phyloP scores from a whole-genome alignment of 2,797 vertebrate genomes.

The Rhinichthys osculus region DNA sequence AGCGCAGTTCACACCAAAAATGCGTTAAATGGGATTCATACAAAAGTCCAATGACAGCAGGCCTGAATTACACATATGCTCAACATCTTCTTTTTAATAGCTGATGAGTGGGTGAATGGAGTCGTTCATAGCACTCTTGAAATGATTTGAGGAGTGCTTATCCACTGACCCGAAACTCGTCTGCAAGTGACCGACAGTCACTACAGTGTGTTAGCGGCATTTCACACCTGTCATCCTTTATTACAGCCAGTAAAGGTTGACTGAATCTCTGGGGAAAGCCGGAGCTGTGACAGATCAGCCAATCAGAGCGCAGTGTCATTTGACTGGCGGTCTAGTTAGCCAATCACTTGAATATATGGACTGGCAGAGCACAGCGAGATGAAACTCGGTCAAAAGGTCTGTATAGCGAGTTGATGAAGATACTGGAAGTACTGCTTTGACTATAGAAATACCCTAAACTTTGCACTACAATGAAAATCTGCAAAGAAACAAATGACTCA shows the following conservation, averaged over 20 bases:
- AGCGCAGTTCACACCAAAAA: background rate
- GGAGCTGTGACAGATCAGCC: background rate
- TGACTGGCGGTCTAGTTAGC: conserved; percentile 8
- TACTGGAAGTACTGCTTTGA: background rate
- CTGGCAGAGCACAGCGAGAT: background rate
- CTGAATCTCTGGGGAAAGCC: background rate
- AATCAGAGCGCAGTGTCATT: background rate
- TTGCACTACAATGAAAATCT: background rate
- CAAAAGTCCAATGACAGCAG: background rate
- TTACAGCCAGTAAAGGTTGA: conserved; percentile 40
- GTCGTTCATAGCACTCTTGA: conserved; percentile 14
- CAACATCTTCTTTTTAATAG: background rate
- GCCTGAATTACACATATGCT: conserved; percentile 11
- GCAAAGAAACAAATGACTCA: background rate
- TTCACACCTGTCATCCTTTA: conserved; percentile 56
- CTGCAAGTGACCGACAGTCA: conserved; percentile 43
- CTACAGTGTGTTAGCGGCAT: conserved; percentile 40
- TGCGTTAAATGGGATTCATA: background rate
- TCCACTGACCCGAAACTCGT: conserved; percentile 32
- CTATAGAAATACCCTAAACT: background rate
- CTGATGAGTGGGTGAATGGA: conserved; percentile 12
- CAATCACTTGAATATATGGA: background rate
- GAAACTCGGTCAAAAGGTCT: background rate
- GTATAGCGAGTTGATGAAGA: background rate
- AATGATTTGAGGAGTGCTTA: conserved; percentile 8